A percentile compares a stretch with the other conserved stretches of the same genome.
These are phyloP conservation scores for Mandrillus leucophaeus DNA, from an alignment of 2,113 vertebrate genomes.

Conservation along the genomic window DNA sequence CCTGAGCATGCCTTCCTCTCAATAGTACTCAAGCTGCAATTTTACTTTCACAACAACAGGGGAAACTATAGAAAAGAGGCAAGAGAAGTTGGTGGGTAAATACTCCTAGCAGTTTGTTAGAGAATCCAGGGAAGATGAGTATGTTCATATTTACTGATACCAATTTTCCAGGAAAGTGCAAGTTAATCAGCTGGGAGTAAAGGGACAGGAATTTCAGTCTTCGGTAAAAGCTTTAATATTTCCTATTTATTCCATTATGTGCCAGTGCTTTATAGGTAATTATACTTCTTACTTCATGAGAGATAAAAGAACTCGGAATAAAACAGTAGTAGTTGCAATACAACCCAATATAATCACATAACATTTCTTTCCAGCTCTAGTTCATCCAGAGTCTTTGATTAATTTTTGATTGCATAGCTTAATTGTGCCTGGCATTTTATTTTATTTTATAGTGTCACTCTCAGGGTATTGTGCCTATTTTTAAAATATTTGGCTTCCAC, in stretches of 20 bases:
- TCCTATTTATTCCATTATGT: not conserved
- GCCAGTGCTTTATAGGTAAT: not conserved
- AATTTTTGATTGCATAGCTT: not conserved
- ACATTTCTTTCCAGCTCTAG: not conserved
- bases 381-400: not conserved
- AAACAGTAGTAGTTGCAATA: not conserved
- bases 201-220: not conserved
- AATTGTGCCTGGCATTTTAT: not conserved
- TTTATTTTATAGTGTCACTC: no score
- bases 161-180: not conserved
- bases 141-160: no score
- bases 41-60: not conserved
- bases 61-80: not conserved
- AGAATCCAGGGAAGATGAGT: not conserved
- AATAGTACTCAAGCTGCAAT: not conserved
- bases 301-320: not conserved
- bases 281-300: not conserved
- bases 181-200: not conserved
- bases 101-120: not conserved
- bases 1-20: not conserved
- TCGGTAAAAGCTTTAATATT: not conserved
- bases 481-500: not conserved
- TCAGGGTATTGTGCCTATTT: not conserved
- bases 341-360: not conserved
- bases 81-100: not conserved